These are phyloP conservation scores for Euspilapteryx auroguttella DNA, from an alignment of 2,888 invertebrate genomes.

Conservation along the genomic window DNA sequence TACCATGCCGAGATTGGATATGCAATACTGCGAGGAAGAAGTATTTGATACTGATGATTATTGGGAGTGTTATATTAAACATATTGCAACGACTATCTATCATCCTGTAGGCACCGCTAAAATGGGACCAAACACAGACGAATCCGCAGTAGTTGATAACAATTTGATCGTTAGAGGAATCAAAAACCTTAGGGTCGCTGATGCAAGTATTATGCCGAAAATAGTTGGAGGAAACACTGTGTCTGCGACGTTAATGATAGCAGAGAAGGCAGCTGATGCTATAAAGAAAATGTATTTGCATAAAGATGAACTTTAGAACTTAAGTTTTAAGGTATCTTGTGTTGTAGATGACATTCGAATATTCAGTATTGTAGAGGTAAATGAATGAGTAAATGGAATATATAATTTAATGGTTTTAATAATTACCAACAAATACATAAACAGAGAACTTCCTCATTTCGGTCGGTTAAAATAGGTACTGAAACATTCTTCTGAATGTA, in stretches of 20 bases:
- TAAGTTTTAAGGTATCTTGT: too few species aligned
- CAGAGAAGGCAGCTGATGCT: slow-evolving; percentile 45
- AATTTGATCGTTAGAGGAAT: slow-evolving; percentile 53
- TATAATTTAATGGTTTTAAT: too few species aligned
- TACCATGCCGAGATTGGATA: slow-evolving; percentile 18
- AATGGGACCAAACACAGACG: slow-evolving; percentile 60
- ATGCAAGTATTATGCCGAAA: slow-evolving; percentile 53
- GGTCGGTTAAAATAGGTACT: too few species aligned
- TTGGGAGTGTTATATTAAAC: slow-evolving; percentile 59
- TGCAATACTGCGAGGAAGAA: slow-evolving; percentile 24
- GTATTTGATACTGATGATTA: slow-evolving; percentile 34
- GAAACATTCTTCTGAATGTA: too few species aligned
- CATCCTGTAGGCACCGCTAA: slow-evolving; percentile 72
- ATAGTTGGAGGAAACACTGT: slow-evolving; percentile 61
- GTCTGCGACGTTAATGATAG: slow-evolving; percentile 53
- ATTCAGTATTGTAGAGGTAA: too few species aligned
- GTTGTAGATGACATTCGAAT: too few species aligned
- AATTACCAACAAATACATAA: too few species aligned
- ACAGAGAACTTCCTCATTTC: too few species aligned
- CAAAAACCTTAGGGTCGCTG: slow-evolving; percentile 49
- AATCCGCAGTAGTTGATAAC: slow-evolving; percentile 47
- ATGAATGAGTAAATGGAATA: too few species aligned
- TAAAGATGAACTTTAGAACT: slow-evolving; percentile 17
- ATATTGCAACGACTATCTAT: slow-evolving; percentile 59
- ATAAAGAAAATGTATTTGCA: slow-evolving; percentile 22